Percentiles rank a stretch among this genome's conserved stretches.
Conservation (phyloP, 2,888 invertebrate species). For the Xestia c-nigrum region DNA sequence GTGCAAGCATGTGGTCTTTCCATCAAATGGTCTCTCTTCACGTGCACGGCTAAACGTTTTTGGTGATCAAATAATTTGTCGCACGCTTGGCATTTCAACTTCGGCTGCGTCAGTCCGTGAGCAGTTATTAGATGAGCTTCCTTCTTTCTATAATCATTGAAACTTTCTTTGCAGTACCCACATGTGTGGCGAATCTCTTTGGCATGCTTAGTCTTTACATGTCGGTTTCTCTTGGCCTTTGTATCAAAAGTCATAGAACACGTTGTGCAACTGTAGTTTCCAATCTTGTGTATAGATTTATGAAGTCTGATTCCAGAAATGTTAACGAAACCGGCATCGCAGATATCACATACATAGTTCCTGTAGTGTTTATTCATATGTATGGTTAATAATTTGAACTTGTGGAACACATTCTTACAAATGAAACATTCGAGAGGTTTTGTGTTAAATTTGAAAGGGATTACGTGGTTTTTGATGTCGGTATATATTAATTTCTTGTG, state of each 20-base stretch:
- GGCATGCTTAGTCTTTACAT: slow-evolving; percentile 68
- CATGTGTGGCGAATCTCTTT: slow-evolving; percentile 72
- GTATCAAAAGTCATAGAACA: slow-evolving; percentile 74
- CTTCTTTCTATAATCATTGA: slow-evolving; percentile 81
- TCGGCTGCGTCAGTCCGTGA: slow-evolving; percentile 71
- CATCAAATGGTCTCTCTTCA: slow-evolving; percentile 76
- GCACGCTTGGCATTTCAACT: slow-evolving; percentile 84
- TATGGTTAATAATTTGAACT: slow-evolving; percentile 39
- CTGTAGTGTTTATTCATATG: slow-evolving; percentile 65
- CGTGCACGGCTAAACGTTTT: slow-evolving; percentile 84
- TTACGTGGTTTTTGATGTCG: slow-evolving; percentile 73
- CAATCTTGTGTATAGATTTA: slow-evolving; percentile 75
- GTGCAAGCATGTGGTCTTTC: slow-evolving; percentile 61
- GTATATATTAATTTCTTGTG: slow-evolving; percentile 70
- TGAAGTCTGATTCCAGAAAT: slow-evolving; percentile 65
- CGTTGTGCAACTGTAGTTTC: slow-evolving; percentile 68
- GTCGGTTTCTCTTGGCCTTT: slow-evolving; percentile 69
- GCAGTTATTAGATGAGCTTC: slow-evolving; percentile 76
- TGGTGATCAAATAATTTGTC: slow-evolving; percentile 85
- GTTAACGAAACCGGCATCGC: slow-evolving; percentile 78
- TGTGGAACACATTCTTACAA: slow-evolving; percentile 42
- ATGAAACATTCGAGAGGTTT: slow-evolving; percentile 38
- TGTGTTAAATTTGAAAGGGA: slow-evolving; percentile 68
- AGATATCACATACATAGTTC: slow-evolving; percentile 77
- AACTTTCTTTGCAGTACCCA: slow-evolving; percentile 76